A percentile compares a stretch with the other conserved stretches of the same genome.
Conservation (phyloP, 1,140 invertebrate genomes). For the Drosophila littoralis region DNA sequence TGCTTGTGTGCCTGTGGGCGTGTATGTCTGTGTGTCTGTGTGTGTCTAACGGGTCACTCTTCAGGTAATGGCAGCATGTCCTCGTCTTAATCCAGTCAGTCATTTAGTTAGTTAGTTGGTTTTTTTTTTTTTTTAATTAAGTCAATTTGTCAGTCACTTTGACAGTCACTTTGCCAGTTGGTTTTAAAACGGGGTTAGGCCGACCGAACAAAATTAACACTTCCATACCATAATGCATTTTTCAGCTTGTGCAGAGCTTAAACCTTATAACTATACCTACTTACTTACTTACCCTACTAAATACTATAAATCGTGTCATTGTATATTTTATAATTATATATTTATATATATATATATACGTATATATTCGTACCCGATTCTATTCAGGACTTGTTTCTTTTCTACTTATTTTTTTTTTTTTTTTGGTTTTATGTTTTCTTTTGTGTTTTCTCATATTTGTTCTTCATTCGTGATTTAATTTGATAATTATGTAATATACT, state of each 20-base stretch:
- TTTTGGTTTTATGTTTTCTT: conserved; percentile 9
- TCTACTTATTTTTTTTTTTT: conserved; percentile 14
- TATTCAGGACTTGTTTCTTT: conserved; percentile 45
- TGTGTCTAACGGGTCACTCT: conserved; percentile 24
- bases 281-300: conserved; percentile 14
- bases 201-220: conserved; percentile 1
- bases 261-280: conserved; percentile 15
- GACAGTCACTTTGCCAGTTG: not conserved
- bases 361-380: conserved; percentile 57
- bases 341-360: conserved; percentile 17
- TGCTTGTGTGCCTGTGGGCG: conserved; percentile 7
- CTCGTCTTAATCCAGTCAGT: conserved; percentile 6
- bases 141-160: not conserved
- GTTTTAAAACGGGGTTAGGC: not conserved
- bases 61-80: conserved; percentile 37
- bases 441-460: conserved; percentile 18
- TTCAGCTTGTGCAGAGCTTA: conserved; percentile 46
- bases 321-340: conserved; percentile 55
- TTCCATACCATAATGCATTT: conserved; percentile 27
- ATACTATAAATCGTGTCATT: conserved; percentile 64
- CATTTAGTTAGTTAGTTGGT: conserved; percentile 4
- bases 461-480: conserved; percentile 46
- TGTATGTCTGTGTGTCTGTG: conserved; percentile 5
- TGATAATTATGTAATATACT: conserved; percentile 45
- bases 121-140: not conserved